Evolutionary conservation across 2,888 invertebrate genomes (phyloP), one percentile per base, ranked within the genome.

Genomic region (Ichneumoninae sp.): DNA sequence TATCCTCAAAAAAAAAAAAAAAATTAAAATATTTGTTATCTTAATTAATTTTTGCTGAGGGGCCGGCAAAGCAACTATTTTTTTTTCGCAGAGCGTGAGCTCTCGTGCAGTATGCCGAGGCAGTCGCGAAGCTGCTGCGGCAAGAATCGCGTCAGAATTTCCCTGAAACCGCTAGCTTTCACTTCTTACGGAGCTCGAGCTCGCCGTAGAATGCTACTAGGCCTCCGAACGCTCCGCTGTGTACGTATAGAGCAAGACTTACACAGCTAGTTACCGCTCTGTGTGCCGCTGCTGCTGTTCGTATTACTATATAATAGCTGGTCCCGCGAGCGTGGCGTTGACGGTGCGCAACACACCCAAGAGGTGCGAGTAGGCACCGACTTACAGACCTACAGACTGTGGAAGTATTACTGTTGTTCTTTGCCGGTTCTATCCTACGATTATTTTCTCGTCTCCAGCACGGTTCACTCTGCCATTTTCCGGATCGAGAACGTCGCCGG

Each of bases 91-190:
- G 73, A 63, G 36, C 54, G 60, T 60, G 71, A 6, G 70, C 63
- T 75, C 30, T 70, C 66, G 63, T 54, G 68, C 63, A 26, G 19
- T 74, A 65, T 79, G 57, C 50, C 44, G 33, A 44, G 47, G 47
- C 60, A 75, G 63, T 50, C 74, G 76, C 79, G 82, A 79, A 66
- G 82, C 82, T 83, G 85, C 82, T 82, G 85, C 71, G 82, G 82
- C 30, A 76, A 82, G 78, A 85, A 80, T 83, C 82, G 81, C 85
- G 80, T 85, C 89, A 91, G 92, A 92, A 92, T 92, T 92, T 92
- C 91, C 92, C 92, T 92, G 91, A 91, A 92, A 92, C 91, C 90
- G 87, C 88, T 89, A 87, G 92, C 92, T 92, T 92, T 92, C 92
- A 92, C 92, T 92, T 92, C 91, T 91, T 85, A 85, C 82, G 85